phyloP scores from a whole-genome alignment of 2,888 invertebrate species.

The Therioaphis trifolii region DNA sequence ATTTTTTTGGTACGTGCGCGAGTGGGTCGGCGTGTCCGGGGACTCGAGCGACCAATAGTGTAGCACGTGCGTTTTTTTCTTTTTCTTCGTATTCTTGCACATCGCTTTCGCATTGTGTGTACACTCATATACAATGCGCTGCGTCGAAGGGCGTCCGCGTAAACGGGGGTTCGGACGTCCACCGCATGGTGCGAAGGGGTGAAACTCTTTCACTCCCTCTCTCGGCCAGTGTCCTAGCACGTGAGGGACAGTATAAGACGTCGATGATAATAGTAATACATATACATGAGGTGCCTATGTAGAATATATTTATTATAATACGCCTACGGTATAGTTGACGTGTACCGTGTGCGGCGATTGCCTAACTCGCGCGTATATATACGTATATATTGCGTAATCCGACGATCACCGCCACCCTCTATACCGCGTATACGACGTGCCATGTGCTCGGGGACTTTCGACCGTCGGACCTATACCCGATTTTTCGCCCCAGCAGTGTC shows the following conservation, averaged over 20 bases:
- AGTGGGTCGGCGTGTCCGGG: conserved; percentile 41
- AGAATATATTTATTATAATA: neutral
- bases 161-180: neutral
- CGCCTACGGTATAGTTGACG: conserved; percentile 32
- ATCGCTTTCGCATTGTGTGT: neutral
- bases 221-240: neutral
- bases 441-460: neutral
- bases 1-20: conserved; percentile 54
- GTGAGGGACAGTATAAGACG: neutral
- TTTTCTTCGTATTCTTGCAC: neutral
- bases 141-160: conserved; percentile 37
- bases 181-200: conserved; percentile 27
- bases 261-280: neutral
- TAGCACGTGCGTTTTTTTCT: conserved; percentile 51
- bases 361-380: neutral
- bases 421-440: neutral
- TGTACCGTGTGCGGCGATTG: neutral
- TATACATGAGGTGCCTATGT: neutral
- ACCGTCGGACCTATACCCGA: neutral
- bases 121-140: neutral
- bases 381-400: conserved; percentile 13
- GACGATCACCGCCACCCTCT: conserved; percentile 9
- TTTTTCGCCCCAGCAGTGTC: neutral
- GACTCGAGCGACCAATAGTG: conserved; percentile 46
- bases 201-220: neutral